Base-by-base conservation (phyloP, 2,888 invertebrate genomes). In the Muscina levida region DNA sequence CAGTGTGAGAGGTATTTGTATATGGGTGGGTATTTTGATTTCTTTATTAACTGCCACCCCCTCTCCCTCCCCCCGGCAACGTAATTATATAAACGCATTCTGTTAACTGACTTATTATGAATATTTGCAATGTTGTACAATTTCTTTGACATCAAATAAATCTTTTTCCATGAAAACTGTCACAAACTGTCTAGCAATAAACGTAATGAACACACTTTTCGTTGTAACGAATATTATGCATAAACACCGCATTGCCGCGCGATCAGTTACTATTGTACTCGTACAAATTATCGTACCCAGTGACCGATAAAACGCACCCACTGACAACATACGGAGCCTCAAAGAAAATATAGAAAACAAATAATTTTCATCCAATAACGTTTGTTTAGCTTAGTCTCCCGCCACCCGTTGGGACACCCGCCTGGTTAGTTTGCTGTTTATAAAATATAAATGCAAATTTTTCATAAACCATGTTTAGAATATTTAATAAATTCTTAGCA, bases 301-400 rank as follows among this genome's bases (percentile, higher is more conserved):
- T 88, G 85, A 87, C 87, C 88, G 85, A 88, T 78, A 83, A 84
- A 84, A 83, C 83, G 77, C 82, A 82, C 84, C 83, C 82, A 83
- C 76, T 51, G 56, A 57, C 31, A 31, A 31, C 31, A 51, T 53
- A 51, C 37, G 13, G 48, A 70, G 57, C 71, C 46, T 39, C 37
- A 1, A 72, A 42, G 59, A 62, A 62, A 48, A 57, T 73, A 71
- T 71, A 74, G 67, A 80, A 74, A 72, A 72, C 72, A 70, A 76
- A 72, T 68, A 53, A 62, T 26, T 57, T 31, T 57, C 37, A 68
- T 68, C 65, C 44, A 53, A 59, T 65, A 70, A 72, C 42, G 70
- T 59, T 74, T 77, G 56, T 81, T 62, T 62, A 39, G 10, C n/a
- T n/a, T 42, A 42, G 17, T 42, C 13, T 22, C n/a, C 57, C 10